These are phyloP conservation scores for Trachelus troglodyta DNA, from an alignment of 2,888 invertebrate genomes.

Conservation along the genomic window DNA sequence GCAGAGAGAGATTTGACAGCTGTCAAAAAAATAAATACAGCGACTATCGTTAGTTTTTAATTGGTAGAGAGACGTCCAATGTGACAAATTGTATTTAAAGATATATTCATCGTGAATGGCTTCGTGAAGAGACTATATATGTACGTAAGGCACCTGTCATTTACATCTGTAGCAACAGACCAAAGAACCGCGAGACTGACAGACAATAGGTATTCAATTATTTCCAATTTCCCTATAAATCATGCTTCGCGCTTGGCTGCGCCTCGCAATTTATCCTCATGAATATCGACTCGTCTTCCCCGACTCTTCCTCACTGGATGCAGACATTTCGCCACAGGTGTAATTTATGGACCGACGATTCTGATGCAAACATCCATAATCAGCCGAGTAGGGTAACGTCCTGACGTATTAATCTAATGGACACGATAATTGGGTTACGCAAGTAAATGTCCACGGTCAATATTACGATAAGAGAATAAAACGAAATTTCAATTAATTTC, in stretches of 20 bases:
- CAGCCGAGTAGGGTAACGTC: not conserved
- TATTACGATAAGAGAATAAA: not conserved
- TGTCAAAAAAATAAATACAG: not conserved
- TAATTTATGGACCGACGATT: not conserved
- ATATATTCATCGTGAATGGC: not conserved
- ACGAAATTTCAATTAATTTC: not conserved
- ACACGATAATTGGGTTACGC: not conserved
- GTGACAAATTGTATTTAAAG: not conserved
- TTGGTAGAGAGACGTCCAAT: not conserved
- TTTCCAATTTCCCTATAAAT: constrained; percentile 40
- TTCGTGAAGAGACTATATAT: constrained; percentile 1
- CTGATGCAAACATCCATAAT: not conserved
- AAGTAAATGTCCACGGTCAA: not conserved
- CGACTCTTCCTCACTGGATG: not conserved
- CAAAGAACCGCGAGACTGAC: not conserved
- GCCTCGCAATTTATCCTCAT: not conserved
- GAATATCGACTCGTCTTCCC: not conserved
- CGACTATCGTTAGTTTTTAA: not conserved
- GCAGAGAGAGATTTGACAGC: not conserved
- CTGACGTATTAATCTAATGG: not conserved
- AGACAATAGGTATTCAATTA: constrained; percentile 25
- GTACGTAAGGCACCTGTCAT: not conserved
- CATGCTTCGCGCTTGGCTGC: constrained; percentile 50
- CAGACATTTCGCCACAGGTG: not conserved
- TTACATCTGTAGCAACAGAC: not conserved